Evolutionary conservation across 1,140 invertebrate species (phyloP).

Genomic region (Aphidius gifuensis): DNA sequence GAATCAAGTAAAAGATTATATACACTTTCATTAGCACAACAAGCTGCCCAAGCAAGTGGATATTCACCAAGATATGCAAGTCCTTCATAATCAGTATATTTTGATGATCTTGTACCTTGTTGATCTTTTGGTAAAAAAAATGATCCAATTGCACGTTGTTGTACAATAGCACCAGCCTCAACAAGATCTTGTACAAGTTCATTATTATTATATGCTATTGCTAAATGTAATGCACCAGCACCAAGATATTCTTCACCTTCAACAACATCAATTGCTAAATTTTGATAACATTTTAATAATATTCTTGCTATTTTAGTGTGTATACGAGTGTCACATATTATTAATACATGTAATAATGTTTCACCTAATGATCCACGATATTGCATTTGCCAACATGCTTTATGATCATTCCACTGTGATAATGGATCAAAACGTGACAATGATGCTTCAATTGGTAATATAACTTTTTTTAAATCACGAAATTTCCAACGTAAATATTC

Average conservation of each 20-base stretch:
- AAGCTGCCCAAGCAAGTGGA: slow-evolving; percentile 94
- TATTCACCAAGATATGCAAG: slow-evolving; percentile 94
- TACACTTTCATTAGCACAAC: slow-evolving; percentile 94
- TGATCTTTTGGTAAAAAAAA: slow-evolving; percentile 92
- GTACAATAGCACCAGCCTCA: slow-evolving; percentile 85
- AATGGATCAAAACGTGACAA: slow-evolving; percentile 78
- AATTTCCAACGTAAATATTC: slow-evolving; percentile 94
- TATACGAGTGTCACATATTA: slow-evolving; percentile 88
- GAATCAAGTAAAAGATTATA: slow-evolving; percentile 92
- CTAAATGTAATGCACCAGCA: slow-evolving; percentile 90
- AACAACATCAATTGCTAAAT: slow-evolving; percentile 88
- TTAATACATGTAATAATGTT: slow-evolving; percentile 88
- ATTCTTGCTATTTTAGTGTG: slow-evolving; percentile 84
- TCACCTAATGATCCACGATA: slow-evolving; percentile 93
- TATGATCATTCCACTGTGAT: slow-evolving; percentile 82
- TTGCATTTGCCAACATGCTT: slow-evolving; percentile 96
- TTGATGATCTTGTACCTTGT: slow-evolving; percentile 69
- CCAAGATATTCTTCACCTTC: slow-evolving; percentile 97
- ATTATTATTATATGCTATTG: slow-evolving; percentile 94
- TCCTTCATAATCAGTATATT: slow-evolving; percentile 91
- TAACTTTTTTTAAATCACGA: slow-evolving; percentile 75
- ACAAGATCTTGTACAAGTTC: slow-evolving; percentile 92
- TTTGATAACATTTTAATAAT: slow-evolving; percentile 87
- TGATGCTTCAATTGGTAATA: slow-evolving; percentile 78
- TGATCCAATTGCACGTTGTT: slow-evolving; percentile 88